Base-by-base conservation (phyloP, 2,888 invertebrate species). In the Rapana venosa region DNA sequence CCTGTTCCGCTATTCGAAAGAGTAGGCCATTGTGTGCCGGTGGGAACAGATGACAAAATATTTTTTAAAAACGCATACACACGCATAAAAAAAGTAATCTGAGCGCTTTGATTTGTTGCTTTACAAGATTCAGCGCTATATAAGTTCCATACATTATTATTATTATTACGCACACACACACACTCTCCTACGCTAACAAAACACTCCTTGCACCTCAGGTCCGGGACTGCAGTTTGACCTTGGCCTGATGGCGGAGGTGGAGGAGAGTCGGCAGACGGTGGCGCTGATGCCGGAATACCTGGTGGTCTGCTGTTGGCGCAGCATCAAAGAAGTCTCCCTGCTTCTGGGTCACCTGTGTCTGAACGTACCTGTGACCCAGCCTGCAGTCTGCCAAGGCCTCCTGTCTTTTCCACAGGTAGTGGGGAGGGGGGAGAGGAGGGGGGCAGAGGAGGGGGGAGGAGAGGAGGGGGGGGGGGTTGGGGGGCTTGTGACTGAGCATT, bases 271-370 rank as follows among this genome's bases (percentile, higher is more conserved):
- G 4, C 88, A 93, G 86, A 93, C 92, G 0, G 94, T 94, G 70
- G 93, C 92, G 90, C 92, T 96, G 88, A 96, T 96, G 95, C 96
- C 96, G 20, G 96, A 96, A 91, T 96, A 95, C 92, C 97, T 99
- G n/a, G 96, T 99, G 32, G 97, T 99, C 0, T 98, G 98, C 95
- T 98, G 98, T 0, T 99, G 99, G 99, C 97, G 99, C 91, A 98
- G 98, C 8, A 97, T 99, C 87, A 99, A 99, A 96, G 99, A 99
- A 97, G 97, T 97, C 8, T 97, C 97, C 1, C 94, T 96, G 30
- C 93, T 96, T 17, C 95, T 97, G 56, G 96, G 96, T 0, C 95
- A 95, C 86, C 91, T 96, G 61, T 94, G 93, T 77, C 90, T 92
- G 15, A 90, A 92, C 83, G 90, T 93, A 47, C 93, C 94, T 2